Base-by-base conservation (phyloP, 2,888 invertebrate species). In the Macaria notata region DNA sequence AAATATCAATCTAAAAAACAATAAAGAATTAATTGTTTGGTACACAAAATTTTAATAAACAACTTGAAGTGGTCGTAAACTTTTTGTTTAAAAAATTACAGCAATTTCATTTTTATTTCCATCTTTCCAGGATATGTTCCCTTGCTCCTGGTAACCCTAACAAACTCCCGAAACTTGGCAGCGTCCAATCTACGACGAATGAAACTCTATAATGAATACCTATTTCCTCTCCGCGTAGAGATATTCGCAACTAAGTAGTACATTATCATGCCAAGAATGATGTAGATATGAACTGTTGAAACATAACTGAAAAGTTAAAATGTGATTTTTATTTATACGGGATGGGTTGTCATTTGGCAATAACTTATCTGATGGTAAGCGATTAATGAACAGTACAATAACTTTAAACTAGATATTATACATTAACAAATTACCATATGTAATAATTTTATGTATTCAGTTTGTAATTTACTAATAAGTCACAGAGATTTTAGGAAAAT, bases 141-240 rank as follows among this genome's bases (percentile, higher is more conserved):
- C 33, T 36, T 36, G 33, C 41, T 3, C 8, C 8, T 41, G 41
- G 41, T 41, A 41, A 41, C 41, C 41, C 41, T 41, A 9, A 6
- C 8, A 41, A 8, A 4, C 29, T 29, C 44, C 44, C 29, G 51
- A 52, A 55, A 59, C 54, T 59, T 59, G 59, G 59, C 59, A 48
- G 41, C 44, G 54, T 45, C 59, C 59, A 59, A 59, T 59, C 59
- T 54, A 36, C 46, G 52, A 43, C 38, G 54, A 55, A 59, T 54
- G 47, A 43, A 50, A 45, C 54, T 54, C 51, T 42, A 48, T 59
- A 59, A 59, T 59, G 59, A 59, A 59, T 59, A 54, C 54, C 59
- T 51, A 54, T 59, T 54, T 54, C 47, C 54, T 36, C 51, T 42
- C 45, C 47, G 47, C 30, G 45, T 42, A 41, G 42, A 54, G 47